A percentile compares a stretch with the other conserved stretches of the same genome.
Conservation (phyloP, 2,797 vertebrate genomes). For the Phalloptychus januarius region DNA sequence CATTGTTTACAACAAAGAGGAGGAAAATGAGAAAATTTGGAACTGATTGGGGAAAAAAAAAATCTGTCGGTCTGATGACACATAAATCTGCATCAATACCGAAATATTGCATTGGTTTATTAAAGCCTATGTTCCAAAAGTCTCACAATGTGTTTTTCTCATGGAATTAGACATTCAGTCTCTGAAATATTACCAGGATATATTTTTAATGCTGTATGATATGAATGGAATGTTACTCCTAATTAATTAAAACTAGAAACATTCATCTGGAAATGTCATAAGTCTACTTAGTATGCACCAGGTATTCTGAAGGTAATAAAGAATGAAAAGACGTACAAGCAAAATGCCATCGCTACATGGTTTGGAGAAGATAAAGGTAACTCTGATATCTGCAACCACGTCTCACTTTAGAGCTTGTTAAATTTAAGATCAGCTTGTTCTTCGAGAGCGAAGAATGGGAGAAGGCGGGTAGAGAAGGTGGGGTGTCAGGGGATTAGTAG, state of each 20-base stretch:
- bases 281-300: constrained; percentile 34
- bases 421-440: constrained; percentile 46
- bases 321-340: constrained; percentile 1
- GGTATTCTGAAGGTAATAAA: constrained; percentile 39
- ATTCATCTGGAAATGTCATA: constrained; percentile 29
- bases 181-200: constrained; percentile 32
- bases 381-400: not conserved
- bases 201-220: constrained; percentile 32
- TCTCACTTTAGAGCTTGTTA: constrained; percentile 19
- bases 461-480: constrained; percentile 19
- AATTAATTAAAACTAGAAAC: constrained; percentile 50
- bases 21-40: constrained; percentile 32
- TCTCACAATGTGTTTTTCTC: constrained; percentile 31
- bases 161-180: constrained; percentile 36
- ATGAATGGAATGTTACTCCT: constrained; percentile 43
- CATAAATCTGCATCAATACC: constrained; percentile 29
- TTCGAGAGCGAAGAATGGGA: constrained; percentile 13
- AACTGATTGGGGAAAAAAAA: constrained; percentile 29
- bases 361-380: constrained; percentile 13
- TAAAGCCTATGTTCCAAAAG: constrained; percentile 19
- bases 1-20: constrained; percentile 35
- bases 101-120: constrained; percentile 43
- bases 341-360: constrained; percentile 1
- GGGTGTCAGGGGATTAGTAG: constrained; percentile 60
- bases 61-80: constrained; percentile 17